phyloP scores from a whole-genome alignment of 1,140 invertebrate genomes.

The Phortica variegata region DNA sequence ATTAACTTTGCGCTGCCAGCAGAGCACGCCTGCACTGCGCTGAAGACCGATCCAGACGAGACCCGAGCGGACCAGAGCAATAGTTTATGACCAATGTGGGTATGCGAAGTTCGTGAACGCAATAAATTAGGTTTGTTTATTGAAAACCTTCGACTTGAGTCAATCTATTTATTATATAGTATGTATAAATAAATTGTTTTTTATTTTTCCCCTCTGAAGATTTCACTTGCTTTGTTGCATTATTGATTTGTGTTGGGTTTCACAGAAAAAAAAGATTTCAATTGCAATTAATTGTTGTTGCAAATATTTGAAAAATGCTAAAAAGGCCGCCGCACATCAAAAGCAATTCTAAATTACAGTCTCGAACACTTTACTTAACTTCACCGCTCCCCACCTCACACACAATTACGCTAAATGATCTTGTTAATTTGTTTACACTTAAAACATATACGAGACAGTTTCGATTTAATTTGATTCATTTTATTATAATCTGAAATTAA shows the following conservation, averaged over 20 bases:
- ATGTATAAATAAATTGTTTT: constrained; percentile 20
- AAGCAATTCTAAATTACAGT: constrained; percentile 21
- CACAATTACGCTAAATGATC: constrained; percentile 47
- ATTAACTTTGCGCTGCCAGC: too few species aligned
- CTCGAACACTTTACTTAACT: constrained; percentile 19
- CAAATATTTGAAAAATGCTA: too few species aligned
- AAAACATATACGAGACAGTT: constrained; percentile 19
- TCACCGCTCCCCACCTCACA: constrained; percentile 30
- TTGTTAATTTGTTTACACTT: constrained; percentile 53
- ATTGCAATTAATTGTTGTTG: constrained; percentile 4
- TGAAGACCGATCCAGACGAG: too few species aligned
- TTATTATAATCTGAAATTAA: constrained; percentile 21
- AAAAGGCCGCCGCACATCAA: constrained; percentile 33
- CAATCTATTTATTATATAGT: too few species aligned
- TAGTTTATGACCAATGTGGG: too few species aligned
- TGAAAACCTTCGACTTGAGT: constrained; percentile 13
- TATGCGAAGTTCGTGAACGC: constrained; percentile 15
- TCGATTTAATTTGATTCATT: constrained; percentile 30
- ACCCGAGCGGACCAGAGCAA: too few species aligned
- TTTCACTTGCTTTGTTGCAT: constrained; percentile 5
- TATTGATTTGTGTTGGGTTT: not conserved
- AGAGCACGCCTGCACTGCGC: too few species aligned
- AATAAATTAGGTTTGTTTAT: constrained; percentile 38
- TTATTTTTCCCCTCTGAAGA: constrained; percentile 8
- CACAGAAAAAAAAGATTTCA: not conserved